phyloP scores from a whole-genome alignment of 2,797 vertebrate species.

The Karalla daura region DNA sequence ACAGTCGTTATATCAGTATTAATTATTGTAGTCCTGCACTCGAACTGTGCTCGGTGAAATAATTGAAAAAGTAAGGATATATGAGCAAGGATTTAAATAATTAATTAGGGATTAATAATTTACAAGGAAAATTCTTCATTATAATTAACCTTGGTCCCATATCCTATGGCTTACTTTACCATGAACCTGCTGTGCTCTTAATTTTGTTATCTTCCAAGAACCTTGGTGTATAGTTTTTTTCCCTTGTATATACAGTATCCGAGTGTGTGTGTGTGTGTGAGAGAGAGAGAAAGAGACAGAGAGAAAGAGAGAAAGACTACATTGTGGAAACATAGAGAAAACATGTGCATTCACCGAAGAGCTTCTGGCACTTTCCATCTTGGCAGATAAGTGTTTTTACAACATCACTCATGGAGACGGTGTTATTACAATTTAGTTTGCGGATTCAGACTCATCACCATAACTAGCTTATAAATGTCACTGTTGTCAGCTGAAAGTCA shows the following conservation, averaged over 20 bases:
- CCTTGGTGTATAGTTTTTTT: not conserved
- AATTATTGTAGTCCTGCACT: conserved; percentile 51
- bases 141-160: conserved; percentile 58
- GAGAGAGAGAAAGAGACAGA: too few relatives aligned
- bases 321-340: too few relatives aligned
- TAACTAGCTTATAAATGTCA: conserved; percentile 38
- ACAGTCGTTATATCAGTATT: conserved; percentile 52
- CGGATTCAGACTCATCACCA: conserved; percentile 1
- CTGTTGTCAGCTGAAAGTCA: conserved; percentile 26
- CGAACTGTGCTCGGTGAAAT: conserved; percentile 53
- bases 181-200: conserved; percentile 31
- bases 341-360: conserved; percentile 9
- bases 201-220: conserved; percentile 12
- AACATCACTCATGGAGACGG: not conserved
- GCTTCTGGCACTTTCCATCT: conserved; percentile 32
- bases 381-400: conserved; percentile 11
- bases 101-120: conserved; percentile 69
- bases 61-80: conserved; percentile 64
- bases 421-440: conserved; percentile 11
- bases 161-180: conserved; percentile 48
- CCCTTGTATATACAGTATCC: conserved; percentile 28
- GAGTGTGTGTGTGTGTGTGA: conserved; percentile 4
- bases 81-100: conserved; percentile 61
- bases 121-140: conserved; percentile 43
- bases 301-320: too few relatives aligned